Evolutionary conservation across 1,140 invertebrate genomes (phyloP).

Genomic region (Drosophila ercepeae): DNA sequence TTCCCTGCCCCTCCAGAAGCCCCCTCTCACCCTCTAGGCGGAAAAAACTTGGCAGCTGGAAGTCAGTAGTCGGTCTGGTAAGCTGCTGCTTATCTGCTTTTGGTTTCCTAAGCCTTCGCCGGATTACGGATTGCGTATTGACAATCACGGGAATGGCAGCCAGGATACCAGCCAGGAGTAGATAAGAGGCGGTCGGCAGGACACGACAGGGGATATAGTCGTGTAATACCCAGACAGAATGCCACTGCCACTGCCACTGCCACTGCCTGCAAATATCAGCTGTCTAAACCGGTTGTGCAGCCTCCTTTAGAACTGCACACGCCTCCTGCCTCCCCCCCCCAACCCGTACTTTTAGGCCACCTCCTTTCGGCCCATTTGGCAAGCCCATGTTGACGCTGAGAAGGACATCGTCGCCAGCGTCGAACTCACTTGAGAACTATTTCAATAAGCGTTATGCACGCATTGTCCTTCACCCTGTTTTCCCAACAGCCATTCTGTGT

Average conservation of each 20-base stretch:
- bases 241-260: conserved; percentile 4
- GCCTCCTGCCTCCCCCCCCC: too few relatives aligned
- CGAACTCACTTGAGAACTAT: conserved; percentile 79
- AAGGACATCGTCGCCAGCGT: conserved; percentile 50
- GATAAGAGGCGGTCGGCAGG: neutral
- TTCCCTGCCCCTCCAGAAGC: neutral
- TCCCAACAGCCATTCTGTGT: conserved; percentile 35
- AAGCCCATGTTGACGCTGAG: conserved; percentile 33
- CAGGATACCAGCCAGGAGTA: too few relatives aligned
- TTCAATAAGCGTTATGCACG: conserved; percentile 80
- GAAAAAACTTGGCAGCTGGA: conserved; percentile 27
- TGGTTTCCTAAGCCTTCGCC: conserved; percentile 39
- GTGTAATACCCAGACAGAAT: conserved; percentile 24
- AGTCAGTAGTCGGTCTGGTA: conserved; percentile 25
- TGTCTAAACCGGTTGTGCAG: conserved; percentile 32
- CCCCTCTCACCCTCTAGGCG: neutral
- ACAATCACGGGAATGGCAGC: conserved; percentile 33
- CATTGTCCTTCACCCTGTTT: conserved; percentile 80
- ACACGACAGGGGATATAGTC: neutral
- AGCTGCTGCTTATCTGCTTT: conserved; percentile 38
- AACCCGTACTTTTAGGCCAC: neutral
- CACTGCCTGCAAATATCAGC: conserved; percentile 34
- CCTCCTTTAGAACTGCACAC: conserved; percentile 24
- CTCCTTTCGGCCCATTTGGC: conserved; percentile 33
- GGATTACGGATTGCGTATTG: conserved; percentile 48